phyloP scores from a whole-genome alignment of 2,797 vertebrate species.

The Morelia viridis region DNA sequence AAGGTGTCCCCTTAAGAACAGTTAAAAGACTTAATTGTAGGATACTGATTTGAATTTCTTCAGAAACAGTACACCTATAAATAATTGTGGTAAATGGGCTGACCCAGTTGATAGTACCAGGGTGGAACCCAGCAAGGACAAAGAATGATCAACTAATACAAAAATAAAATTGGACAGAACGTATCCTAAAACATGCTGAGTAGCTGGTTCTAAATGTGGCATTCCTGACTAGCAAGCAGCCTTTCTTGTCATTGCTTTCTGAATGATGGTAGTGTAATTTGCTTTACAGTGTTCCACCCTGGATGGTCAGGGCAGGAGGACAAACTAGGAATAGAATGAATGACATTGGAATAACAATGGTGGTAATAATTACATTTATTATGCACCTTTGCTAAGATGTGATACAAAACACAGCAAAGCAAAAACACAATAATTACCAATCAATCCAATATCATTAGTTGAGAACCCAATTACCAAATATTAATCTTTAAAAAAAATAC shows the following conservation, averaged over 20 bases:
- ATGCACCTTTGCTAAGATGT: no score
- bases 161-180: not conserved
- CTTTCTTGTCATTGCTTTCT: not conserved
- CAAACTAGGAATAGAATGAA: not conserved
- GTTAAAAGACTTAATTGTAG: slow-evolving; percentile 18
- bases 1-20: not conserved
- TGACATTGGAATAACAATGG: not conserved
- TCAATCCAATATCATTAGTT: no score
- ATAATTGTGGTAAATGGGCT: slow-evolving; percentile 17
- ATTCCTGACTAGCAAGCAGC: not conserved
- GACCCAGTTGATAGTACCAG: not conserved
- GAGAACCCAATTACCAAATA: no score
- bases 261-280: not conserved
- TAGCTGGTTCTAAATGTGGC: not conserved
- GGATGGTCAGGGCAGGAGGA: not conserved
- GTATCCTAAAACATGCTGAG: not conserved
- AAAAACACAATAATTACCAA: no score
- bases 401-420: no score
- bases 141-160: slow-evolving; percentile 1
- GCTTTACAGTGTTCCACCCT: fast-evolving
- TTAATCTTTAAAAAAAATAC: no score
- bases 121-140: slow-evolving; percentile 10
- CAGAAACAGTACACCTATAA: slow-evolving; percentile 4
- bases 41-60: slow-evolving; percentile 19
- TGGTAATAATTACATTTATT: no score